Evolutionary conservation across 2,888 invertebrate species (phyloP), one percentile per base, ranked within the genome.

Genomic region (Oeneis ivallda): DNA sequence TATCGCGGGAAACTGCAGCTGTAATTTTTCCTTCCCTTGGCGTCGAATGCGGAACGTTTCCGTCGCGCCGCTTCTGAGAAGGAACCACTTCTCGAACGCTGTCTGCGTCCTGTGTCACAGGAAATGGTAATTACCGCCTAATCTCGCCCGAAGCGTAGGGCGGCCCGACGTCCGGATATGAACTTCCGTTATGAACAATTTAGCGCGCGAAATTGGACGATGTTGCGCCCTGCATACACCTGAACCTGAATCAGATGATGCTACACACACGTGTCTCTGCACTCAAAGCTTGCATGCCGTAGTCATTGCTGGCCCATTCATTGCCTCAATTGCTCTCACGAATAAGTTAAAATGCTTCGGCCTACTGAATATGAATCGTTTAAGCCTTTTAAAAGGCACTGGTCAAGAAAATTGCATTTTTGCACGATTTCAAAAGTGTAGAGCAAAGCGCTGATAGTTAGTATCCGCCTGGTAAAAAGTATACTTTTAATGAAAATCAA

Each of bases 171-270:
- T 89, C 94, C 95, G 96, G 95, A 96, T 95, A 95, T 96, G 95
- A 95, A 95, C 94, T 95, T 95, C 95, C 95, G 95, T 95, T 95
- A 94, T 94, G 95, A 95, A 95, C 95, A 95, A 95, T 95, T 95
- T 95, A 93, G 92, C 92, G 86, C 87, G 90, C 92, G 93, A 93
- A 93, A 93, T 93, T 93, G 93, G 93, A 93, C 93, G 89, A 80
- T 84, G 83, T 81, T 79, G 82, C 84, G 83, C 74, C 84, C 81
- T 83, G 87, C 84, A 89, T 88, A 87, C 86, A 88, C 79, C 80
- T 79, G 79, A 82, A 88, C 79, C 80, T 79, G 79, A 82, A 81
- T 78, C 80, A 79, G 79, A 74, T 81, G 82, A 79, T 76, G 78
- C 77, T 76, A 75, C 76, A 74, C 78, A 80, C 80, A 83, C 83